Conservation (phyloP, 2,888 invertebrate genomes). For the Cephus runcator region DNA sequence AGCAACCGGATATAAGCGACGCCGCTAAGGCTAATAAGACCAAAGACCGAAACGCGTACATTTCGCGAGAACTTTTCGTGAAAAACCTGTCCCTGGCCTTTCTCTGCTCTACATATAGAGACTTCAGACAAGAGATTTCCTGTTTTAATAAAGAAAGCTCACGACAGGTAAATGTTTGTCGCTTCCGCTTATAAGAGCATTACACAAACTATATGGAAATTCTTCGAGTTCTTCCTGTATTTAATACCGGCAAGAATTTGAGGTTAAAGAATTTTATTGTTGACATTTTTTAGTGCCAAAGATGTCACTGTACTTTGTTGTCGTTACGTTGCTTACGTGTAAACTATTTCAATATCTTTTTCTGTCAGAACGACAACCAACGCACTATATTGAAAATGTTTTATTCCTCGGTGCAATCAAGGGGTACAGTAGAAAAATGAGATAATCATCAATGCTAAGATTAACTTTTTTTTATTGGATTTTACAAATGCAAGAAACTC, state of each 20-base stretch:
- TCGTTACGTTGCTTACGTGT: not conserved
- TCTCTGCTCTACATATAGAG: slow-evolving; percentile 10
- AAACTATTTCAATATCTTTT: not conserved
- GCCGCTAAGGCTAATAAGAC: slow-evolving; percentile 11
- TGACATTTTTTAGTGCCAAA: too few species aligned
- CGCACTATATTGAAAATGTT: not conserved
- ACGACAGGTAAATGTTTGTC: not conserved
- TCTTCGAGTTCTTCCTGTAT: not conserved
- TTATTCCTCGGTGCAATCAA: not conserved
- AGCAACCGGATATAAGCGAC: not conserved
- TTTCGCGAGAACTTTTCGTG: slow-evolving; percentile 10
- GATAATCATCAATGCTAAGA: not conserved
- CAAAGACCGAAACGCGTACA: slow-evolving; percentile 10
- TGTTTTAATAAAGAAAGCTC: slow-evolving; percentile 2
- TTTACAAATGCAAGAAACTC: not conserved
- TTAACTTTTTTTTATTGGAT: not conserved
- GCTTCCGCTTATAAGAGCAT: not conserved
- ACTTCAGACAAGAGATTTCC: not conserved
- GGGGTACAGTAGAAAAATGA: not conserved
- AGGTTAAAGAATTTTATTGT: not conserved
- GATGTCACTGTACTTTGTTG: too few species aligned
- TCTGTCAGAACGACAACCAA: not conserved
- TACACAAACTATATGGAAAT: not conserved
- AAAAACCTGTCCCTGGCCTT: slow-evolving; percentile 10
- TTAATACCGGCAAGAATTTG: not conserved